Evolutionary conservation across 2,888 invertebrate species (phyloP).

Genomic region (Pantelozetes paolii): DNA sequence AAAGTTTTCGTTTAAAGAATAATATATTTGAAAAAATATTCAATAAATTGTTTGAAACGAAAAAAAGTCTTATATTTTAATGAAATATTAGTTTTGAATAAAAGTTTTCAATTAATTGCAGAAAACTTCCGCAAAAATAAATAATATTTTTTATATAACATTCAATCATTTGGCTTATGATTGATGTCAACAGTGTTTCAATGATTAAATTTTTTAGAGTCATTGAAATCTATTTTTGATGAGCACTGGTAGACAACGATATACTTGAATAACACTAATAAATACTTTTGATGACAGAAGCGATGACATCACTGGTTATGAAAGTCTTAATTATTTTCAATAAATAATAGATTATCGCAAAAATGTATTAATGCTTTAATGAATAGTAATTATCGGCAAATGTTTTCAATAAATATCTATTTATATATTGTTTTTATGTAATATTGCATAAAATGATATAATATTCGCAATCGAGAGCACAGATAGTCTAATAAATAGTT

Average conservation of each 20-base stretch:
- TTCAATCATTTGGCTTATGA: background rate
- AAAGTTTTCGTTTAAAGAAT: too few species aligned
- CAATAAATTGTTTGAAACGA: background rate
- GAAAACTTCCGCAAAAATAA: background rate
- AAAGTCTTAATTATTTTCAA: slow-evolving; percentile 1
- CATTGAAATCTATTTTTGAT: background rate
- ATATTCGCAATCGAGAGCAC: background rate
- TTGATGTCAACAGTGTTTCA: background rate
- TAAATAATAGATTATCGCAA: background rate
- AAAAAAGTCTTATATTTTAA: background rate
- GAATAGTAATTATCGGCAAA: slow-evolving; percentile 22
- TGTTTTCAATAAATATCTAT: slow-evolving; percentile 2
- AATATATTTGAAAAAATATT: too few species aligned
- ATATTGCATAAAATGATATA: background rate
- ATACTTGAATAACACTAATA: too few species aligned
- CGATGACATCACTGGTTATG: background rate
- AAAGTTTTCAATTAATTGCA: too few species aligned
- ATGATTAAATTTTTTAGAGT: background rate
- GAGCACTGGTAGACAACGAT: background rate
- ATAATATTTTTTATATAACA: background rate
- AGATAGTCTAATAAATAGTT: slow-evolving; percentile 3
- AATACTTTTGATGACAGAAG: background rate
- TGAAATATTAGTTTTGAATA: background rate
- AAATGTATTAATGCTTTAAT: background rate
- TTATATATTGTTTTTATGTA: background rate